A percentile compares a stretch with the other conserved stretches of the same genome.
These are phyloP conservation scores for Drosophila pseudoobscura DNA, from an alignment of 1,140 invertebrate species.

Conservation along the genomic window DNA sequence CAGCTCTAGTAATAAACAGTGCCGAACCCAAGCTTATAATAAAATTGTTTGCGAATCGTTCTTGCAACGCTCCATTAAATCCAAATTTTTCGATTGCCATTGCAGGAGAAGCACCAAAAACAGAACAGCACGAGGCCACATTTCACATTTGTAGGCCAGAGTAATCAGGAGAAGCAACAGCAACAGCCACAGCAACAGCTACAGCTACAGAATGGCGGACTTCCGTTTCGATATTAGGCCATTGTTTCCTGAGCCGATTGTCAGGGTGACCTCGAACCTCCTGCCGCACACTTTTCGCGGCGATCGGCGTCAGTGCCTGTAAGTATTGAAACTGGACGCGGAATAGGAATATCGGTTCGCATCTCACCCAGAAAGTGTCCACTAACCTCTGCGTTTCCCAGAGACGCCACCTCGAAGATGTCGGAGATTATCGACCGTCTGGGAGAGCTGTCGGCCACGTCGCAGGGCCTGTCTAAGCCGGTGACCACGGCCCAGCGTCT, in stretches of 20 bases:
- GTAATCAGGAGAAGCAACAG: conserved; percentile 8
- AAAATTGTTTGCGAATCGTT: conserved; percentile 59
- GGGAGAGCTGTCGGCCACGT: conserved; percentile 88
- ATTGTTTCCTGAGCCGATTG: conserved; percentile 85
- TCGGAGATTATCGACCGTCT: conserved; percentile 88
- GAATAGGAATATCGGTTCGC: conserved; percentile 20
- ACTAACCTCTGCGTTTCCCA: conserved; percentile 80
- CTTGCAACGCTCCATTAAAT: conserved; percentile 78
- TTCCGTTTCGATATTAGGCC: conserved; percentile 87
- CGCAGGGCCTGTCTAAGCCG: conserved; percentile 89
- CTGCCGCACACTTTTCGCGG: conserved; percentile 86
- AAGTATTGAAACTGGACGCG: conserved; percentile 83
- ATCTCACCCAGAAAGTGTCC: neutral
- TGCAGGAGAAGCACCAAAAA: conserved; percentile 28
- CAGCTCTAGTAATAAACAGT: conserved; percentile 27
- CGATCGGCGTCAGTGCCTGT: conserved; percentile 85
- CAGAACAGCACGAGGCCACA: neutral
- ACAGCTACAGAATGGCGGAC: conserved; percentile 84
- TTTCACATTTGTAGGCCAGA: conserved; percentile 2
- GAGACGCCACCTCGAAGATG: conserved; percentile 87
- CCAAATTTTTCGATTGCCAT: conserved; percentile 53
- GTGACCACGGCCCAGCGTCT: conserved; percentile 89
- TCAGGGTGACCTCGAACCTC: conserved; percentile 86
- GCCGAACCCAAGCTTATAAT: conserved; percentile 50
- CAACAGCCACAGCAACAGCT: conserved; percentile 2